Evolutionary conservation across 2,888 invertebrate species (phyloP).

Genomic region (Aradus depressus): DNA sequence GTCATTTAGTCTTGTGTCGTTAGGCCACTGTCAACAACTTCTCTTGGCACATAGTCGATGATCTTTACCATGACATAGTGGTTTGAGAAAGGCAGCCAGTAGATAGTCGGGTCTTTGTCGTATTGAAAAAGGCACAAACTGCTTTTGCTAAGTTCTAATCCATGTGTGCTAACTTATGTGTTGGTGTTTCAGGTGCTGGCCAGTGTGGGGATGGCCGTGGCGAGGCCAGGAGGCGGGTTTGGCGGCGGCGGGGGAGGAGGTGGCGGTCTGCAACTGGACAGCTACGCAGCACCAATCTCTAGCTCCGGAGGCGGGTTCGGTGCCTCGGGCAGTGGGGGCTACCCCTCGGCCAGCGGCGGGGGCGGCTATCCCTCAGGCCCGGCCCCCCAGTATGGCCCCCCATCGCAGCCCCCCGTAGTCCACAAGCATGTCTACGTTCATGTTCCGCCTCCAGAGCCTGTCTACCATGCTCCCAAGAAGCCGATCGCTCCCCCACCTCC

Average conservation of each 20-base stretch:
- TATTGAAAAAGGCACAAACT: no score
- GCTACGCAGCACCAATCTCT: constrained; percentile 42
- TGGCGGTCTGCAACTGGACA: constrained; percentile 34
- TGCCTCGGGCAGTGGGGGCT: constrained; percentile 36
- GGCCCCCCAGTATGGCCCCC: constrained; percentile 56
- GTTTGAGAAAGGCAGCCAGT: no score
- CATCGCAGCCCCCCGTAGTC: constrained; percentile 61
- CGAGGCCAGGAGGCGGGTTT: constrained; percentile 33
- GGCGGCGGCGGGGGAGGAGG: constrained; percentile 35
- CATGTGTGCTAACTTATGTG: background rate
- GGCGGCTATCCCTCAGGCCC: constrained; percentile 37
- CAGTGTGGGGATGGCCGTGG: constrained; percentile 33
- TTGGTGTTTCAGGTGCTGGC: constrained; percentile 32
- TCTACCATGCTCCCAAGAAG: constrained; percentile 48
- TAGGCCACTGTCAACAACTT: no score
- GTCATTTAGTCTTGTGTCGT: no score
- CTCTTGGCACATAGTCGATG: no score
- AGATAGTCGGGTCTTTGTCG: no score
- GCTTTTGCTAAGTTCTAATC: no score
- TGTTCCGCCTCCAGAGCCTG: constrained; percentile 72
- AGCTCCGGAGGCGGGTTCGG: constrained; percentile 32
- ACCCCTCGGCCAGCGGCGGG: constrained; percentile 33
- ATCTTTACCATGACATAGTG: no score
- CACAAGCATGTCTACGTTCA: constrained; percentile 88
- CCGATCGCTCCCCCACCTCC: constrained; percentile 40